These are phyloP conservation scores for Nymphalis io DNA, from an alignment of 1,140 invertebrate genomes.

Conservation along the genomic window DNA sequence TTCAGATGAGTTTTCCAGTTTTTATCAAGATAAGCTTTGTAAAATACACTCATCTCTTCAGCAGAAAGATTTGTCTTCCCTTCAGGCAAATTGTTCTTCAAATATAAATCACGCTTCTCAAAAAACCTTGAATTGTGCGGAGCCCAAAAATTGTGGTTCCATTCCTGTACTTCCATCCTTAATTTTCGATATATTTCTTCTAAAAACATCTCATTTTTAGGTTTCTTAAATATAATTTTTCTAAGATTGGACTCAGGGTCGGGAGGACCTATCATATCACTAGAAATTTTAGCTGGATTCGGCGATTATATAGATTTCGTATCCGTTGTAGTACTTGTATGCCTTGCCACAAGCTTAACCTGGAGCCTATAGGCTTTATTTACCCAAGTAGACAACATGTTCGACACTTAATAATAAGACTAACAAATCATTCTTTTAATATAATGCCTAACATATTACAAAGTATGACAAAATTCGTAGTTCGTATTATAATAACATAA, in stretches of 20 bases:
- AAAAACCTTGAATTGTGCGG: constrained; percentile 87
- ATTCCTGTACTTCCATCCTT: constrained; percentile 86
- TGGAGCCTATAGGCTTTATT: constrained; percentile 14
- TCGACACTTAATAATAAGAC: background rate
- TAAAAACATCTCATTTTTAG: constrained; percentile 83
- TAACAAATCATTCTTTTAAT: constrained; percentile 4
- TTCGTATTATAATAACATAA: background rate
- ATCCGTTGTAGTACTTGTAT: constrained; percentile 51
- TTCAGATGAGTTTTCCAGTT: constrained; percentile 86
- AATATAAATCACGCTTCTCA: constrained; percentile 83
- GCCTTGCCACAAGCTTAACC: constrained; percentile 2
- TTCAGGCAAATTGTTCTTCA: constrained; percentile 79
- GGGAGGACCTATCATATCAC: constrained; percentile 87
- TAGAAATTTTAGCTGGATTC: constrained; percentile 66
- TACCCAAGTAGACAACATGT: constrained; percentile 17
- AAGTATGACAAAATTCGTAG: constrained; percentile 12
- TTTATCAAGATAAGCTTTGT: constrained; percentile 89
- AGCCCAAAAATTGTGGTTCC: constrained; percentile 92
- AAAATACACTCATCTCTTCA: constrained; percentile 93
- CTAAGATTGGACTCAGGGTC: constrained; percentile 89
- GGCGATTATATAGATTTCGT: constrained; percentile 57
- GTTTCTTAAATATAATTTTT: constrained; percentile 84
- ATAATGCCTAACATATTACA: background rate
- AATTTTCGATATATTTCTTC: constrained; percentile 84
- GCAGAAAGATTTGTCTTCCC: constrained; percentile 82